These are phyloP conservation scores for Lytechinus pictus DNA, from an alignment of 35 echinoderm and acorn worm genomes.

Conservation along the genomic window DNA sequence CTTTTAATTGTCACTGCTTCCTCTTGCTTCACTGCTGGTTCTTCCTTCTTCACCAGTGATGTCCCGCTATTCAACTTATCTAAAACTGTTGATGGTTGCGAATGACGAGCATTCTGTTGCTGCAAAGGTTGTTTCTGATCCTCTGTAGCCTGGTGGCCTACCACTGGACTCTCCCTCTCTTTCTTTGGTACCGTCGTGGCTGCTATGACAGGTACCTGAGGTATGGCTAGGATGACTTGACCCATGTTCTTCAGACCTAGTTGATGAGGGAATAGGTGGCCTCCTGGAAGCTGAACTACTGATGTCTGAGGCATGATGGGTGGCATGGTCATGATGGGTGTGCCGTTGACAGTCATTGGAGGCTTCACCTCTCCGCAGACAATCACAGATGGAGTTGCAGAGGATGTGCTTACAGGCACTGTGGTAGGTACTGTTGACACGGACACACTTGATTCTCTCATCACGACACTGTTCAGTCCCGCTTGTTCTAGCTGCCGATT, in stretches of 20 bases:
- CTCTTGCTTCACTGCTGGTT: neutral
- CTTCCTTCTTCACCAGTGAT: neutral
- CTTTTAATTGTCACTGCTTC: neutral
- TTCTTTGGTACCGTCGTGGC: neutral
- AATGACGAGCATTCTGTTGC: neutral
- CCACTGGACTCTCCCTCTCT: neutral
- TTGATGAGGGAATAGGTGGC: neutral
- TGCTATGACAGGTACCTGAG: conserved; percentile 52
- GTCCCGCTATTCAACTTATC: neutral
- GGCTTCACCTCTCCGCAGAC: conserved; percentile 6
- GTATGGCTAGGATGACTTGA: conserved; percentile 63
- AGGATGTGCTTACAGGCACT: neutral
- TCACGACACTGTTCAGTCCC: neutral
- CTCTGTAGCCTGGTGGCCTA: neutral
- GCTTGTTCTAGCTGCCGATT: neutral
- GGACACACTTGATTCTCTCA: neutral
- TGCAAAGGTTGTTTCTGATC: neutral
- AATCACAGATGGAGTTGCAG: neutral
- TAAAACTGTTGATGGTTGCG: neutral
- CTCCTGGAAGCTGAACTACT: neutral
- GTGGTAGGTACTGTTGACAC: conserved; percentile 29
- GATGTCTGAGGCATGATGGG: neutral
- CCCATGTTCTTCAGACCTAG: conserved; percentile 40
- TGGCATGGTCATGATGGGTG: neutral
- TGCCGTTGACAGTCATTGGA: neutral